These are phyloP conservation scores for Steatornis caripensis DNA, from an alignment of 2,113 vertebrate species.

Conservation along the genomic window DNA sequence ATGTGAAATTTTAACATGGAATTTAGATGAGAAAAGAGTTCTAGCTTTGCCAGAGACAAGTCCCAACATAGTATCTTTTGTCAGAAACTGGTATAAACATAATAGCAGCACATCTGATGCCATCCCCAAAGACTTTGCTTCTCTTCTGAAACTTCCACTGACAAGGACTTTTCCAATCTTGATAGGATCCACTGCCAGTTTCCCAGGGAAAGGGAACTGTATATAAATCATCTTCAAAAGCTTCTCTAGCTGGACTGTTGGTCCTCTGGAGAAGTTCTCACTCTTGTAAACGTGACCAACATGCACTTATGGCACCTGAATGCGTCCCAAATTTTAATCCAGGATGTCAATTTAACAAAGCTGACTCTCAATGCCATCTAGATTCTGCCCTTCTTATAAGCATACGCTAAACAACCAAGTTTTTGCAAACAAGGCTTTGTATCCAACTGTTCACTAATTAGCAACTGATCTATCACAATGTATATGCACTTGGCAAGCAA, in stretches of 20 bases:
- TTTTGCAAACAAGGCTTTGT: background rate
- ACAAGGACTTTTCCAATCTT: background rate
- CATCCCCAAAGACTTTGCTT: background rate
- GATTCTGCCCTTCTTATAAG: background rate
- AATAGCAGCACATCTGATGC: background rate
- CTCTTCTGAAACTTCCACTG: background rate
- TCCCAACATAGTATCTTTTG: background rate
- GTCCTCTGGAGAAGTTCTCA: background rate
- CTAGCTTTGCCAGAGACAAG: background rate
- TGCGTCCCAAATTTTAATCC: background rate
- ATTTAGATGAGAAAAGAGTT: background rate
- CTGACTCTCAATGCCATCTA: background rate
- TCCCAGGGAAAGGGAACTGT: background rate
- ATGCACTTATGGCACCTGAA: background rate
- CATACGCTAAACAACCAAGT: background rate
- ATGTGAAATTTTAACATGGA: background rate
- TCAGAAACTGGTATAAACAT: background rate
- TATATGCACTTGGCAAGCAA: background rate
- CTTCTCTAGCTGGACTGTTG: background rate
- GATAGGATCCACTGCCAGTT: background rate
- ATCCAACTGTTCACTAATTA: background rate
- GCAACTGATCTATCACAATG: background rate
- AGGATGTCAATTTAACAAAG: background rate
- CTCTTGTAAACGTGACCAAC: background rate
- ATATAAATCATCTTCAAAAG: background rate